These are phyloP conservation scores for Tricholauxania praeusta DNA, from an alignment of 2,888 invertebrate genomes.

Conservation along the genomic window DNA sequence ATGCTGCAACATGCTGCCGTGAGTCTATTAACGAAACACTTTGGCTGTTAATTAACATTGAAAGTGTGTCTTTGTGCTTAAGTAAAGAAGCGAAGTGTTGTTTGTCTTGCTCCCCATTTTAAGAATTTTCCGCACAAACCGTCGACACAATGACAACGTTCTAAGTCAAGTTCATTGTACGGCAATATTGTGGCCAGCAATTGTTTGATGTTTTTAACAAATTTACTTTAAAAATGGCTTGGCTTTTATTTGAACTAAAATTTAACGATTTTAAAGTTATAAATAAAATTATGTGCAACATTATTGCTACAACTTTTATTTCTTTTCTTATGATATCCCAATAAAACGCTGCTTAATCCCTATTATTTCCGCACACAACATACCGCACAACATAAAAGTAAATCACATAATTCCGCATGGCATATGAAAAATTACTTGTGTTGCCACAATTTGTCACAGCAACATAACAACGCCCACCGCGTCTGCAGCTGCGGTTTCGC, in stretches of 20 bases:
- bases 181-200: neutral
- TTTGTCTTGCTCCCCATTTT: constrained; percentile 10
- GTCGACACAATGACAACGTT: neutral
- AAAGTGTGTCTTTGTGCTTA: constrained; percentile 14
- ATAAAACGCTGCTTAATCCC: neutral
- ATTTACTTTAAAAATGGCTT: neutral
- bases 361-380: neutral
- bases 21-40: constrained; percentile 14
- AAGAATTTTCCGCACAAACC: neutral
- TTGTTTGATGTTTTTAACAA: neutral
- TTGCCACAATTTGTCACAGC: constrained; percentile 12
- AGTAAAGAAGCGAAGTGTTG: neutral
- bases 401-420: too few species aligned
- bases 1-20: constrained; percentile 21
- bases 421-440: constrained; percentile 15
- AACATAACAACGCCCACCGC: constrained; percentile 1
- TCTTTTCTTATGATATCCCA: neutral
- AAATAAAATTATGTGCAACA: neutral
- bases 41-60: constrained; percentile 42
- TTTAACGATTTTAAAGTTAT: neutral
- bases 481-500: neutral
- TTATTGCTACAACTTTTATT: neutral
- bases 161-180: constrained; percentile 9
- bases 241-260: neutral
- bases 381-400: neutral